Evolutionary conservation across 1,140 invertebrate species (phyloP), one percentile per base, ranked within the genome.

Genomic region (Limonius californicus): DNA sequence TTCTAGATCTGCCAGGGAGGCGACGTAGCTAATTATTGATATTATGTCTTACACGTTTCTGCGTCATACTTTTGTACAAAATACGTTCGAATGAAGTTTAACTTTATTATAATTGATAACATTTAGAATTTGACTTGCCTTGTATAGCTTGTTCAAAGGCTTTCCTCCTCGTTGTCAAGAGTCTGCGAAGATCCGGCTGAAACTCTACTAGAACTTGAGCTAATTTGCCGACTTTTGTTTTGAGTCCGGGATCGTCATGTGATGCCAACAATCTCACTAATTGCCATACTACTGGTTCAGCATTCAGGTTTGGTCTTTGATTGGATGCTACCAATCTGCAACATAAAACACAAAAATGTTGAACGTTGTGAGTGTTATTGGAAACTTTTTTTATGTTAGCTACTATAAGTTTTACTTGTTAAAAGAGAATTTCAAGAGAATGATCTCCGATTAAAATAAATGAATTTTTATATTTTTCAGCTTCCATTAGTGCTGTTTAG

Each of bases 131-230:
- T 6, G 4, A 30, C 23, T 57, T 74, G 82, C 82, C 85, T 78
- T 94, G 89, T 1, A 95, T 85, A 16, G 92, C 91, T 66, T 87
- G 87, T 68, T 94, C 91, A 20, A 97, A 77, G 45, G 89, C 83
- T 58, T 87, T 81, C 47, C 87, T 82, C 19, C 86, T 82, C 27
- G 85, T 81, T 8, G 86, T 78, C 2, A 96, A 73, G 0, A 78
- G 67, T 32, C 82, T 79, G 47, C 81, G 77, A 6, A 84, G 69
- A 21, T 79, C 79, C 1, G 83, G 84, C 53, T 81, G 82, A 66
- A 83, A 85, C 39, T 81, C 80, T 0, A 79, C 77, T 57, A 86
- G 67, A 0, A 81, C 78, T 14, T 78, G 75, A 0, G 82, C 76
- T 2, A 85, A 72, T 54, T 81, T 78, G 2, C 76, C 73, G 42